A percentile compares a stretch with the other conserved stretches of the same genome.
Evolutionary conservation across 2,113 vertebrate genomes (phyloP).

Genomic region (Thalassarche chlororhynchos): DNA sequence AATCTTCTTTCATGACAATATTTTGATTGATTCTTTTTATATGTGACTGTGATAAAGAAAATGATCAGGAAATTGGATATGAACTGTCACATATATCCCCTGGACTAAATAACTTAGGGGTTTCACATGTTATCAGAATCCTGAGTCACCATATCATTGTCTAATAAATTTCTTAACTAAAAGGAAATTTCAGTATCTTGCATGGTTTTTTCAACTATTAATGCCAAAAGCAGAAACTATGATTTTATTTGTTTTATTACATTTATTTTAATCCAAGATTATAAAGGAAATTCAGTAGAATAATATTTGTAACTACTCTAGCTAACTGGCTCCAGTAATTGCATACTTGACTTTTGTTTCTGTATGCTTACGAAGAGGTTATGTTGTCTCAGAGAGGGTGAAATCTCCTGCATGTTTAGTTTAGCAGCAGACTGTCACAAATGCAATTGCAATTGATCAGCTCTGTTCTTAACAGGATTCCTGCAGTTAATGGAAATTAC

Average conservation of each 20-base stretch:
- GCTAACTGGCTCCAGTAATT: neutral
- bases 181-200: neutral
- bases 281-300: neutral
- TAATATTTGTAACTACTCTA: neutral
- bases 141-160: neutral
- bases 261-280: neutral
- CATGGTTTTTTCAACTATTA: neutral
- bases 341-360: neutral
- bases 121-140: neutral
- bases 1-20: neutral
- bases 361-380: neutral
- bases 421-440: constrained; percentile 66
- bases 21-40: neutral
- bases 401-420: constrained; percentile 44
- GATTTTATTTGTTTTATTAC: neutral
- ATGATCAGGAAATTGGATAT: neutral
- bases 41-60: neutral
- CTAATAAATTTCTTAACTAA: neutral
- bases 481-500: constrained; percentile 72
- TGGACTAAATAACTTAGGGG: neutral
- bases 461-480: constrained; percentile 67
- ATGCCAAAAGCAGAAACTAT: neutral
- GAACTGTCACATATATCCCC: neutral
- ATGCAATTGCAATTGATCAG: constrained; percentile 69
- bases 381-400: neutral